Percentiles rank a stretch among this genome's conserved stretches.
Conservation (phyloP, 2,888 invertebrate genomes). For the Nomada lathburiana region DNA sequence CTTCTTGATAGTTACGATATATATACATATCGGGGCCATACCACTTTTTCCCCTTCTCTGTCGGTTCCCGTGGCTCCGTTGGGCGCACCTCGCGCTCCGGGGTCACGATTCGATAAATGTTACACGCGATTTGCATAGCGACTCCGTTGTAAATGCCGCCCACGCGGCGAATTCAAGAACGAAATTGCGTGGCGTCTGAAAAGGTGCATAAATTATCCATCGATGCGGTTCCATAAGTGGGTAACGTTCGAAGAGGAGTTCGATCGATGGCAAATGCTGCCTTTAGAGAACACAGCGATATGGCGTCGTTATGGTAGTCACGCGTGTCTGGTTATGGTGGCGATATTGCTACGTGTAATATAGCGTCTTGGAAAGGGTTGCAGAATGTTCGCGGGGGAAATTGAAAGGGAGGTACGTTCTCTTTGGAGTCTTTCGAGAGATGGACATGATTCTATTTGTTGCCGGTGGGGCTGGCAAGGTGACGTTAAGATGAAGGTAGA, state of each 20-base stretch:
- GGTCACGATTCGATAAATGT: conserved; percentile 64
- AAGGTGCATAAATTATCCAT: conserved; percentile 56
- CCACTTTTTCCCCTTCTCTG: neutral
- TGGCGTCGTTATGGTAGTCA: neutral
- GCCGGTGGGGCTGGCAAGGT: neutral
- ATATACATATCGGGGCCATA: conserved; percentile 1
- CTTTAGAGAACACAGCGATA: neutral
- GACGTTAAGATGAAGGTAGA: conserved; percentile 12
- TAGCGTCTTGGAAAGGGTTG: neutral
- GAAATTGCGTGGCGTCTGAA: conserved; percentile 42
- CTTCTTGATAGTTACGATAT: conserved; percentile 37
- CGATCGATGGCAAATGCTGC: conserved; percentile 11
- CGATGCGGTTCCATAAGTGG: conserved; percentile 29
- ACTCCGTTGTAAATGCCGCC: conserved; percentile 42
- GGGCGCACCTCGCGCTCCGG: conserved; percentile 47
- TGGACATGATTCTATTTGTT: neutral
- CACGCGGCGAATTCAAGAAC: conserved; percentile 47
- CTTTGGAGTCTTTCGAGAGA: neutral
- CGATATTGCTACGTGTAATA: conserved; percentile 3
- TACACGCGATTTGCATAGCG: conserved; percentile 59
- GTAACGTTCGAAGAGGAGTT: neutral
- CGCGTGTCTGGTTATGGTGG: conserved; percentile 1
- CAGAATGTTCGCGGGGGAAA: neutral
- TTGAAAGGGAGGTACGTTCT: neutral
- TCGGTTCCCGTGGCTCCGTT: conserved; percentile 18